Evolutionary conservation across 1,140 invertebrate species (phyloP).

Genomic region (Rhyacophila brunnea): DNA sequence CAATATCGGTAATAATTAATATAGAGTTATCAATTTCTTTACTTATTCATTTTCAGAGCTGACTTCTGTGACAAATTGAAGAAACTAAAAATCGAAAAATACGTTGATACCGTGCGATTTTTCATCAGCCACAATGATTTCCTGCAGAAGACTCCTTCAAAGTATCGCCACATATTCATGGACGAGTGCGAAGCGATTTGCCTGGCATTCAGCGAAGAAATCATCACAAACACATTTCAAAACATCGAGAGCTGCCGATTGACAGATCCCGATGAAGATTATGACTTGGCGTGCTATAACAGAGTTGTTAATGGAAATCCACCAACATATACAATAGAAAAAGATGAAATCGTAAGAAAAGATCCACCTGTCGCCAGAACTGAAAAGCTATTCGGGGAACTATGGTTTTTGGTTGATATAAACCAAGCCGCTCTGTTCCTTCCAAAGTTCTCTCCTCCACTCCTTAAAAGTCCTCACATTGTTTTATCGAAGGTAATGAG

Average conservation of each 20-base stretch:
- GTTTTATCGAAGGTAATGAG: slow-evolving; percentile 41
- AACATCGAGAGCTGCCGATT: slow-evolving; percentile 23
- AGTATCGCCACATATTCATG: slow-evolving; percentile 45
- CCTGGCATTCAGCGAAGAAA: slow-evolving; percentile 39
- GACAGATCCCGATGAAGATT: slow-evolving; percentile 21
- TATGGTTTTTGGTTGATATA: slow-evolving; percentile 47
- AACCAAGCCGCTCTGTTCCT: slow-evolving; percentile 45
- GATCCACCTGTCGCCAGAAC: not conserved
- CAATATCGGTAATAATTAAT: too few species aligned
- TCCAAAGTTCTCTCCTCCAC: slow-evolving; percentile 40
- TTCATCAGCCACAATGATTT: slow-evolving; percentile 40
- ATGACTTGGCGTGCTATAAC: not conserved
- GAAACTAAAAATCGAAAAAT: slow-evolving; percentile 38
- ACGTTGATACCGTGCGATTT: slow-evolving; percentile 41
- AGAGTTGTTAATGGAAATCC: not conserved
- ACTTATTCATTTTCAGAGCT: slow-evolving; percentile 21
- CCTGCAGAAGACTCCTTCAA: slow-evolving; percentile 36
- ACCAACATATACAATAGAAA: slow-evolving; percentile 11
- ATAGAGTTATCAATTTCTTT: too few species aligned
- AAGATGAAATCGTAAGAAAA: slow-evolving; percentile 17
- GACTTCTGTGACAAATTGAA: slow-evolving; percentile 40
- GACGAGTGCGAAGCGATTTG: slow-evolving; percentile 45
- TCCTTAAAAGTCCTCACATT: slow-evolving; percentile 40
- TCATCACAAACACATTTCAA: slow-evolving; percentile 39
- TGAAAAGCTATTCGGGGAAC: slow-evolving; percentile 33